Percentiles rank a stretch among this genome's conserved stretches.
These are phyloP conservation scores for Aphyosemion australe DNA, from an alignment of 2,113 vertebrate species.

Conservation along the genomic window DNA sequence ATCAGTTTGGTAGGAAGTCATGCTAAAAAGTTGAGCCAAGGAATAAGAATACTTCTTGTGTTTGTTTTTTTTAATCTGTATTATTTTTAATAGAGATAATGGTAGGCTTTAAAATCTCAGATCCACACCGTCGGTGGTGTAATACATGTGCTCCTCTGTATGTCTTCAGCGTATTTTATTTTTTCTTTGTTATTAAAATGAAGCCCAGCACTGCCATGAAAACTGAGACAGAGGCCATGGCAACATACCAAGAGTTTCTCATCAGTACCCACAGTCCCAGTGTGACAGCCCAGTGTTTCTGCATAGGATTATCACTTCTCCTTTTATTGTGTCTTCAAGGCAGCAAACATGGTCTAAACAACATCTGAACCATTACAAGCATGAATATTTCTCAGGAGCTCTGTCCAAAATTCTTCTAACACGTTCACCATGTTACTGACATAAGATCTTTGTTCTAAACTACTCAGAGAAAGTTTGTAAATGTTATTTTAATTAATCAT, in stretches of 20 bases:
- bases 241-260: conserved; percentile 67
- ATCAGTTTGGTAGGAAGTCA: conserved; percentile 25
- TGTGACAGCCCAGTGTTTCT: conserved; percentile 50
- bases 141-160: conserved; percentile 48
- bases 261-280: conserved; percentile 63
- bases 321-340: conserved; percentile 70
- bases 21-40: conserved; percentile 16
- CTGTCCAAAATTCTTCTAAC: conserved; percentile 44
- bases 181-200: conserved; percentile 67
- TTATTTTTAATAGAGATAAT: conserved; percentile 32
- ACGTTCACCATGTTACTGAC: conserved; percentile 46
- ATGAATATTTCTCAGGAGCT: conserved; percentile 46
- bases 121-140: conserved; percentile 29
- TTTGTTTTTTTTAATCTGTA: background rate
- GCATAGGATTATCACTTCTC: conserved; percentile 54
- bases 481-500: no score
- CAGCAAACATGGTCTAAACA: conserved; percentile 63
- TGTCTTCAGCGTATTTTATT: conserved; percentile 50
- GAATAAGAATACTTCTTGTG: conserved; percentile 1
- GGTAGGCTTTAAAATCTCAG: conserved; percentile 45
- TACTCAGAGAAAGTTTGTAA: no score
- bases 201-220: conserved; percentile 57
- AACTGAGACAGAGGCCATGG: conserved; percentile 64
- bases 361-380: conserved; percentile 64
- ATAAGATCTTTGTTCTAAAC: conserved; percentile 5